Evolutionary conservation across 2,888 invertebrate species (phyloP).

Genomic region (Chromoteleia sp.): DNA sequence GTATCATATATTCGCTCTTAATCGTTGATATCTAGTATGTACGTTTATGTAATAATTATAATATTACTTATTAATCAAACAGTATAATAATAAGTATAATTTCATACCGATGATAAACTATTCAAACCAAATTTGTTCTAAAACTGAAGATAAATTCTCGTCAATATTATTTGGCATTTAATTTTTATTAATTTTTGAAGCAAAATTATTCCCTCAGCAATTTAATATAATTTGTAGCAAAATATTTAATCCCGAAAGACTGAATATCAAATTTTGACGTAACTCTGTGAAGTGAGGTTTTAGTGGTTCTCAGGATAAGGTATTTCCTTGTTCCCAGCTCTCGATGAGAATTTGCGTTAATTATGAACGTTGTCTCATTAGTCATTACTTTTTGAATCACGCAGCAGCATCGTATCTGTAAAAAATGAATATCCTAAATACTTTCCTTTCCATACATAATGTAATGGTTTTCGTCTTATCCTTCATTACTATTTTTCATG

Average conservation of each 20-base stretch:
- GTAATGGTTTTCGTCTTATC: constrained; percentile 56
- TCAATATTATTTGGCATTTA: too few relatives aligned
- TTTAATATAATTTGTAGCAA: not conserved
- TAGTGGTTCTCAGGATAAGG: constrained; percentile 78
- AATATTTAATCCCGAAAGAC: constrained; percentile 11
- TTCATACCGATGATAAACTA: too few relatives aligned
- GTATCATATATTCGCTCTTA: not conserved
- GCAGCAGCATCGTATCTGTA: constrained; percentile 49
- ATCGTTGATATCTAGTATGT: too few relatives aligned
- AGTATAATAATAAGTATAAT: too few relatives aligned
- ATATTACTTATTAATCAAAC: too few relatives aligned
- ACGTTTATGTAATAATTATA: too few relatives aligned
- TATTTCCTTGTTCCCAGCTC: constrained; percentile 80
- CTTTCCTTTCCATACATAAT: constrained; percentile 57
- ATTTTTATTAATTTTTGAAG: too few relatives aligned
- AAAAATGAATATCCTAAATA: constrained; percentile 59
- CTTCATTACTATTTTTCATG: constrained; percentile 64
- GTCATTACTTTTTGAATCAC: constrained; percentile 63
- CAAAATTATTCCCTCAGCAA: not conserved
- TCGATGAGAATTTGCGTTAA: constrained; percentile 73
- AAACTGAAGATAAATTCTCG: too few relatives aligned
- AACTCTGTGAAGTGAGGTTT: constrained; percentile 68
- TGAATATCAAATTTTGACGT: constrained; percentile 51
- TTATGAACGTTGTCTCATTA: constrained; percentile 71
- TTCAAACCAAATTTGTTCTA: too few relatives aligned